Conservation (phyloP, 1,140 invertebrate genomes). For the Apolygus lucorum region DNA sequence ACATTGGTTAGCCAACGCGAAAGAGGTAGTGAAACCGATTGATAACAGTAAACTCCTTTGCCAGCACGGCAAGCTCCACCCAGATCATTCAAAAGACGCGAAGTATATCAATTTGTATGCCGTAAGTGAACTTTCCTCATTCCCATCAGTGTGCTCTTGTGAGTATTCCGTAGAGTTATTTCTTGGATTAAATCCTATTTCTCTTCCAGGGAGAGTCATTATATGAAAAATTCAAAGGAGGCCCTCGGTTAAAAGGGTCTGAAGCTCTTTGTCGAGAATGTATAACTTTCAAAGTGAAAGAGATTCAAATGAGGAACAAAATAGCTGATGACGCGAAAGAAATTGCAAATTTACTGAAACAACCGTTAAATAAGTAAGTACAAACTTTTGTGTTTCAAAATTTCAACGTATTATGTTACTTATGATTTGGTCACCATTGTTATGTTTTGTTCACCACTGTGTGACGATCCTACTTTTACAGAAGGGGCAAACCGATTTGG, state of each 20-base stretch:
- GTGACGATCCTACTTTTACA: too few species aligned
- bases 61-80: slow-evolving; percentile 31
- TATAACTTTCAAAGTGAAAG: slow-evolving; percentile 30
- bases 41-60: slow-evolving; percentile 31
- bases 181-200: not conserved
- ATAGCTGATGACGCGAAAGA: slow-evolving; percentile 32
- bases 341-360: slow-evolving; percentile 30
- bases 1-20: slow-evolving; percentile 29
- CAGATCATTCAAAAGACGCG: slow-evolving; percentile 25
- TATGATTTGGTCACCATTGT: too few species aligned
- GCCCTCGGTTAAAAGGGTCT: slow-evolving; percentile 29
- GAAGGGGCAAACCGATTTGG: too few species aligned
- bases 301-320: slow-evolving; percentile 30
- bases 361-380: slow-evolving; percentile 30
- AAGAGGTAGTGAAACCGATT: slow-evolving; percentile 25
- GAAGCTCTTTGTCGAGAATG: slow-evolving; percentile 31
- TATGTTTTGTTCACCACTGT: too few species aligned
- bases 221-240: slow-evolving; percentile 32
- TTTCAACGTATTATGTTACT: too few species aligned
- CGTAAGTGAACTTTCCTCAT: slow-evolving; percentile 25
- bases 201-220: slow-evolving; percentile 31
- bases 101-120: slow-evolving; percentile 31
- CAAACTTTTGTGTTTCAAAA: too few species aligned
- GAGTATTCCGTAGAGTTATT: not conserved
- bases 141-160: not conserved